These are phyloP conservation scores for Pollenia amentaria DNA, from an alignment of 2,888 invertebrate species.

Conservation along the genomic window DNA sequence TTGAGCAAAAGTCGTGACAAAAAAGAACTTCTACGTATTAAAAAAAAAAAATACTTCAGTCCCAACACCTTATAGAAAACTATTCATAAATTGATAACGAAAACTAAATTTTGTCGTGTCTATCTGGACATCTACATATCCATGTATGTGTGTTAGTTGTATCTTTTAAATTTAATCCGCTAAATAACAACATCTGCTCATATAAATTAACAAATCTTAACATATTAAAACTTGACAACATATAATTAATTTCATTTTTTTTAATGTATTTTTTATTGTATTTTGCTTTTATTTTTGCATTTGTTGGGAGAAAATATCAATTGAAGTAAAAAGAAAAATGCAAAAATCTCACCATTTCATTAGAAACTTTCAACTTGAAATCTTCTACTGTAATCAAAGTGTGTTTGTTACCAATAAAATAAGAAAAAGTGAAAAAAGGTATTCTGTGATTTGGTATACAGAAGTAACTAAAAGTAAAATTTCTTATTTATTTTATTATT, in stretches of 20 bases:
- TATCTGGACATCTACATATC: slow-evolving; percentile 1
- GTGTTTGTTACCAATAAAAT: slow-evolving; percentile 33
- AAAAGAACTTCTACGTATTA: slow-evolving; percentile 4
- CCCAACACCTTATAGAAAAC: slow-evolving; percentile 13
- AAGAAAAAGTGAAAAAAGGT: background rate
- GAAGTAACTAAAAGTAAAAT: too few species aligned
- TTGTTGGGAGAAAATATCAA: slow-evolving; percentile 18
- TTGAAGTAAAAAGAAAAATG: slow-evolving; percentile 17
- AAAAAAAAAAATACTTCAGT: slow-evolving; percentile 31
- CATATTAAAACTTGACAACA: slow-evolving; percentile 61
- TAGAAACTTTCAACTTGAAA: slow-evolving; percentile 15
- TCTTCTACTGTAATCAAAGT: slow-evolving; percentile 22
- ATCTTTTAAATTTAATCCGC: slow-evolving; percentile 3
- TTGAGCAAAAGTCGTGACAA: slow-evolving; percentile 23
- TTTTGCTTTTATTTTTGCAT: background rate
- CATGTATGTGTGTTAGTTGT: background rate
- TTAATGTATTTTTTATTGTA: slow-evolving; percentile 8
- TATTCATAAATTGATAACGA: slow-evolving; percentile 49
- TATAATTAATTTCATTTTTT: slow-evolving; percentile 65
- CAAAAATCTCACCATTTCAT: slow-evolving; percentile 40
- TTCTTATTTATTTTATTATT: background rate
- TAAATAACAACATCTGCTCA: slow-evolving; percentile 8
- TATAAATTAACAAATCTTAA: slow-evolving; percentile 64
- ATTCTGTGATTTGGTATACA: too few species aligned
- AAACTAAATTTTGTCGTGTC: background rate